These are phyloP conservation scores for Mnemiopsis leidyi DNA, from an alignment of 37 sponge, comb jelly and placozoan genomes.

Conservation along the genomic window DNA sequence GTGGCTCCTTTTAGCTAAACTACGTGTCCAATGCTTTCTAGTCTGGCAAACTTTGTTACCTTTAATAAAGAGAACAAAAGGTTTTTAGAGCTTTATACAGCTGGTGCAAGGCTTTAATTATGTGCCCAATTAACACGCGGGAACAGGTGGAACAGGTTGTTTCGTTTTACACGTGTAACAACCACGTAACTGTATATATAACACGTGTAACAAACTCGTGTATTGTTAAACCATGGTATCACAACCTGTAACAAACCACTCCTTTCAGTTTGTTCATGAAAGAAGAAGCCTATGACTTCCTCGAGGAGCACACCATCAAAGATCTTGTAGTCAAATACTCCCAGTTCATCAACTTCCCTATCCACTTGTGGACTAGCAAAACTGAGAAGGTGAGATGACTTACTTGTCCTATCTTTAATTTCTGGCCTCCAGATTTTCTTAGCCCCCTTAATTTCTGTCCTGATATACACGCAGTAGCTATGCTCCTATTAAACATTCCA, in stretches of 20 bases:
- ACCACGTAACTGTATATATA: no score
- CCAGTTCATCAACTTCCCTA: conserved; percentile 99
- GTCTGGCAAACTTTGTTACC: not conserved
- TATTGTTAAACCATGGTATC: no score
- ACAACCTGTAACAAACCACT: not conserved
- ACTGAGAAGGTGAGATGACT: conserved; percentile 60
- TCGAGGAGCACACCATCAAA: conserved; percentile 78
- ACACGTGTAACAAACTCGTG: no score
- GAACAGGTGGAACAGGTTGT: not conserved
- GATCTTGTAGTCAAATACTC: conserved; percentile 88
- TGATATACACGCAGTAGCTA: no score
- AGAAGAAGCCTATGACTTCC: conserved; percentile 91
- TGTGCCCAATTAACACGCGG: not conserved
- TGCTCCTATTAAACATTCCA: no score
- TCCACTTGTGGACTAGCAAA: conserved; percentile 97
- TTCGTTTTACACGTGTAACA: no score
- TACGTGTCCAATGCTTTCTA: not conserved
- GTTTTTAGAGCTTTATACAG: not conserved
- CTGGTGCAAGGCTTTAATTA: not conserved
- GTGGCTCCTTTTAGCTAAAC: not conserved
- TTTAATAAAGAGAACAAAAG: not conserved
- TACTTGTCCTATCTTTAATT: no score
- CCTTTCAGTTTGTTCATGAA: conserved; percentile 80
- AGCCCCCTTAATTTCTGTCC: no score
- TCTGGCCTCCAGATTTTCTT: no score